Percentiles rank a stretch among this genome's conserved stretches.
Conservation (phyloP, 53 echinoderm and acorn worm genomes). For the Crossaster papposus region DNA sequence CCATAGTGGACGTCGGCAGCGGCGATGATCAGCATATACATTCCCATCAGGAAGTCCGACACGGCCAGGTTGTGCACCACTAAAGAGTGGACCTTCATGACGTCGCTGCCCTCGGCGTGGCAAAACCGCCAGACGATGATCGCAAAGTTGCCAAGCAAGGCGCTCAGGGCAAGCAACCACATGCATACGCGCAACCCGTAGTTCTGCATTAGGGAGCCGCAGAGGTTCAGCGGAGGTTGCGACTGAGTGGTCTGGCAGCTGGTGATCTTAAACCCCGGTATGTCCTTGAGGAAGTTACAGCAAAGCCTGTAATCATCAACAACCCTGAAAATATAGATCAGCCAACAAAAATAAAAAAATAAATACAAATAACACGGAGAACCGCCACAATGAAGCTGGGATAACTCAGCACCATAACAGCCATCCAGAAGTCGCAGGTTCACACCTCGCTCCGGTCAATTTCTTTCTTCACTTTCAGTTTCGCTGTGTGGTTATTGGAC, state of each 20-base stretch:
- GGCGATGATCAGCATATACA: constrained; percentile 12
- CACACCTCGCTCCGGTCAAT: too few species aligned
- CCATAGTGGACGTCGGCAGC: not conserved
- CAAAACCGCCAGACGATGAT: not conserved
- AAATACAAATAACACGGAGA: too few species aligned
- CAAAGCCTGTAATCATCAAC: not conserved
- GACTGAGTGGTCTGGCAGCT: not conserved
- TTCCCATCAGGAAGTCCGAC: not conserved
- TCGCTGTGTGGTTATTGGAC: too few species aligned
- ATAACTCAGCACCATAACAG: too few species aligned
- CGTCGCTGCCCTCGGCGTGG: not conserved
- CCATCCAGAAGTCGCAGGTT: too few species aligned
- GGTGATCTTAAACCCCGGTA: not conserved
- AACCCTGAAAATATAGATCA: not conserved
- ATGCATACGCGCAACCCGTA: not conserved
- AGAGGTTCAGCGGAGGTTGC: not conserved
- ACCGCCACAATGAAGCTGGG: too few species aligned
- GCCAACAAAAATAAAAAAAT: too few species aligned
- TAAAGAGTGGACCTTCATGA: not conserved
- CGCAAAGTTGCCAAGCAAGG: not conserved
- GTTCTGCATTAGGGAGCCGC: not conserved
- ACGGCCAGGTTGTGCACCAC: constrained; percentile 7
- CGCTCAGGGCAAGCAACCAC: not conserved
- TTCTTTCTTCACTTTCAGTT: too few species aligned
- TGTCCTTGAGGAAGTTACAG: not conserved